phyloP scores from a whole-genome alignment of 92 coral and sea anemone genomes.

The Virgularia gustaviana region DNA sequence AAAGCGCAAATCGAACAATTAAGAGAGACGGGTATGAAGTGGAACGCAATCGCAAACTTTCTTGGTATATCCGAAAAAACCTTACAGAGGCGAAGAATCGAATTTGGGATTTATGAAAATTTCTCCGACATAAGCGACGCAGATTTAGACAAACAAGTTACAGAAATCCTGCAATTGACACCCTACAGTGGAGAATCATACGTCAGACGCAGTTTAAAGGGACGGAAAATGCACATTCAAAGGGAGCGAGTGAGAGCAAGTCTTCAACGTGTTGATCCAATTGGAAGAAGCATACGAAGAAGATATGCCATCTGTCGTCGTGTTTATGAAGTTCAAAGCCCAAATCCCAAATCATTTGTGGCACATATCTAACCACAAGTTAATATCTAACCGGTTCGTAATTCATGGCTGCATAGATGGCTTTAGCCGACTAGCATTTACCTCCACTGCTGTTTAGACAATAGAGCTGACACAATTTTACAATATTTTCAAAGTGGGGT shows the following conservation, averaged over 20 bases:
- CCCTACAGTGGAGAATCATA: slow-evolving; percentile 62
- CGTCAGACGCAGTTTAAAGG: slow-evolving; percentile 65
- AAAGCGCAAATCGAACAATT: slow-evolving; percentile 50
- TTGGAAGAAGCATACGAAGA: slow-evolving; percentile 60
- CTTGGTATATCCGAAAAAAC: slow-evolving; percentile 37
- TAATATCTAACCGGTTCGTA: slow-evolving; percentile 36
- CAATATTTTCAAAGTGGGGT: slow-evolving; percentile 16
- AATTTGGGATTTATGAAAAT: slow-evolving; percentile 44
- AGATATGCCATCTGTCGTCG: slow-evolving; percentile 52
- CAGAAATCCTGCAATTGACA: slow-evolving; percentile 48
- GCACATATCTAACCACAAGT: slow-evolving; percentile 58
- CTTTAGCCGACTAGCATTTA: slow-evolving; percentile 36
- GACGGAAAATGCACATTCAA: slow-evolving; percentile 59
- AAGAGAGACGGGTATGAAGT: slow-evolving; percentile 60
- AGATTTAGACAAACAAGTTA: slow-evolving; percentile 48
- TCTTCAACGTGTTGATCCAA: slow-evolving; percentile 55
- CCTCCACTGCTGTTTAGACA: slow-evolving; percentile 39
- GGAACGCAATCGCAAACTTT: slow-evolving; percentile 49
- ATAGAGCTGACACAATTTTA: slow-evolving; percentile 27
- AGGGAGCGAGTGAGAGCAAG: slow-evolving; percentile 55
- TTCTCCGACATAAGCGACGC: slow-evolving; percentile 58
- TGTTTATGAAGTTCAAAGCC: slow-evolving; percentile 45
- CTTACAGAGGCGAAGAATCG: slow-evolving; percentile 48
- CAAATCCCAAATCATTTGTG: slow-evolving; percentile 49
- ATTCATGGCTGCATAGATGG: slow-evolving; percentile 44